Evolutionary conservation across 2,888 invertebrate species (phyloP).

Genomic region (Apantesis nais): DNA sequence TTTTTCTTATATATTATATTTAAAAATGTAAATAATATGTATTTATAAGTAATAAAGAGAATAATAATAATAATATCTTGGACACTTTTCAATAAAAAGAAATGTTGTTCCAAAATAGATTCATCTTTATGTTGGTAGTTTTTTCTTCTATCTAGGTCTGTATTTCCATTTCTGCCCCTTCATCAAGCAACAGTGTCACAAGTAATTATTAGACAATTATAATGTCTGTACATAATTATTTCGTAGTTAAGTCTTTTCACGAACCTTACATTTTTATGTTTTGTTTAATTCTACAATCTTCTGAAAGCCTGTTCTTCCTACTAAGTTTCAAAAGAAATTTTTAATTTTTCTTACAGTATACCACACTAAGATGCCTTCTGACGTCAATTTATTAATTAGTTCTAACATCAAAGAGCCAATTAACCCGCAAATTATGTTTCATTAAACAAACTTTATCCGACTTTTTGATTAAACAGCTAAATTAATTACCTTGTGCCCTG

Average conservation of each 20-base stretch:
- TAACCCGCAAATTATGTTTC: slow-evolving; percentile 41
- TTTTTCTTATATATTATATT: no score
- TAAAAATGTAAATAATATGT: no score
- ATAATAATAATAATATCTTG: no score
- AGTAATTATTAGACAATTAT: neutral
- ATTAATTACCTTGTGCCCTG: slow-evolving; percentile 37
- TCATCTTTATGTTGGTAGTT: neutral
- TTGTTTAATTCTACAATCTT: neutral
- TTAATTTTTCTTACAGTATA: neutral
- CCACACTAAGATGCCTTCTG: slow-evolving; percentile 11
- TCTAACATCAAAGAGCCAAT: slow-evolving; percentile 42
- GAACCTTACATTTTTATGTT: neutral
- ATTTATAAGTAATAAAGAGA: no score
- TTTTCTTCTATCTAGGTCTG: neutral
- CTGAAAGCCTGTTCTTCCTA: neutral
- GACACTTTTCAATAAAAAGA: neutral
- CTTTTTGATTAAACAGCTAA: slow-evolving; percentile 47
- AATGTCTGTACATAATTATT: neutral
- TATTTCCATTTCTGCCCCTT: neutral
- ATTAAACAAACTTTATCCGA: slow-evolving; percentile 41
- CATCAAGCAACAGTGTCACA: neutral
- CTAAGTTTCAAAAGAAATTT: neutral
- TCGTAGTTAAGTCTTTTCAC: neutral
- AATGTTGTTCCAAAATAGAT: neutral
- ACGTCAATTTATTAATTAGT: slow-evolving; percentile 37